These are phyloP conservation scores for Penaeus chinensis DNA, from an alignment of 1,140 invertebrate genomes.

Conservation along the genomic window DNA sequence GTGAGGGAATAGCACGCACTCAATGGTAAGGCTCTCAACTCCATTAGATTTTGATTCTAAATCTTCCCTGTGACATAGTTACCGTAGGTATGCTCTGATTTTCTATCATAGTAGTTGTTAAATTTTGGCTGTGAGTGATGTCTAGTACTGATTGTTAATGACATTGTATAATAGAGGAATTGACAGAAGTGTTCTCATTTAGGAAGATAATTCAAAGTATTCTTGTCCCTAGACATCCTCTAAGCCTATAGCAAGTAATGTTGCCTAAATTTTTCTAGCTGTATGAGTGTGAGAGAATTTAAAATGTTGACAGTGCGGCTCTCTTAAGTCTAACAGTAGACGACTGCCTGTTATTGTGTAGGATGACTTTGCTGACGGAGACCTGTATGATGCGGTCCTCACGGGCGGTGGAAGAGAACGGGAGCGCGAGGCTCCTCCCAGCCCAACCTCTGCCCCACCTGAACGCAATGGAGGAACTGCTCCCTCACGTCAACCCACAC, in stretches of 20 bases:
- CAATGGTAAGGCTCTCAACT: constrained; percentile 49
- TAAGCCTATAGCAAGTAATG: constrained; percentile 37
- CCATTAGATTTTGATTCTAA: constrained; percentile 18
- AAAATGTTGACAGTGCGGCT: constrained; percentile 38
- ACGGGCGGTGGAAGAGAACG: constrained; percentile 62
- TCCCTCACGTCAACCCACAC: constrained; percentile 37
- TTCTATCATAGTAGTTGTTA: constrained; percentile 15
- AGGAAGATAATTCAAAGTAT: constrained; percentile 8
- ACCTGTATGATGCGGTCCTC: constrained; percentile 64
- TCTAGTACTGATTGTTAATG: constrained; percentile 40
- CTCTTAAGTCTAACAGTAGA: constrained; percentile 48
- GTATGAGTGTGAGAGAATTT: constrained; percentile 23
- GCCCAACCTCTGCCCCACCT: constrained; percentile 44
- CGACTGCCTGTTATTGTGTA: constrained; percentile 57
- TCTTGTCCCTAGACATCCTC: constrained; percentile 49
- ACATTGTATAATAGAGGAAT: not conserved
- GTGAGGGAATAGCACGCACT: constrained; percentile 21
- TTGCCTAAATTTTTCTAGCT: constrained; percentile 15
- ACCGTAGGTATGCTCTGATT: constrained; percentile 32
- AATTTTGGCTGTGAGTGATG: constrained; percentile 48
- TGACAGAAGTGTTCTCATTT: no score
- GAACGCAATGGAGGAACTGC: constrained; percentile 59
- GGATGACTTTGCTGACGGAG: constrained; percentile 65
- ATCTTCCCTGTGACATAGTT: constrained; percentile 43
- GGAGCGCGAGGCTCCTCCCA: constrained; percentile 51